A percentile compares a stretch with the other conserved stretches of the same genome.
Evolutionary conservation across 1,140 invertebrate genomes (phyloP).

Genomic region (Drosophila melanica): DNA sequence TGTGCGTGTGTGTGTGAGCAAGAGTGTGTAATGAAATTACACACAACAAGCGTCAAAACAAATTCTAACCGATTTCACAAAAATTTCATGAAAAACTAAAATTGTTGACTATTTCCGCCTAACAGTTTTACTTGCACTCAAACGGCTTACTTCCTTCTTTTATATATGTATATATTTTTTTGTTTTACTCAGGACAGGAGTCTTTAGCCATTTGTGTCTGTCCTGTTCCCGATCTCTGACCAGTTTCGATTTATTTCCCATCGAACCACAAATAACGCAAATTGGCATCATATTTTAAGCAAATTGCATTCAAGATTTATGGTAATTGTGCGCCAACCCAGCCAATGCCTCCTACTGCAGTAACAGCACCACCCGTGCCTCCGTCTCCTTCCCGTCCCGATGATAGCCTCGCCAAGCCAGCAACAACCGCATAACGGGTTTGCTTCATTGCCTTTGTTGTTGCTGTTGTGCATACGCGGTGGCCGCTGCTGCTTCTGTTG

Average conservation of each 20-base stretch:
- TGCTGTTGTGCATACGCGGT: slow-evolving; percentile 20
- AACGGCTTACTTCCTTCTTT: background rate
- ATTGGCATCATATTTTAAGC: slow-evolving; percentile 83
- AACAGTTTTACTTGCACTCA: background rate
- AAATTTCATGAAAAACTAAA: slow-evolving; percentile 11
- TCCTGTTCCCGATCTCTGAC: slow-evolving; percentile 35
- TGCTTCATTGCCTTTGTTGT: slow-evolving; percentile 45
- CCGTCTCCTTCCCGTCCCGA: background rate
- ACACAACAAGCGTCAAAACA: slow-evolving; percentile 74
- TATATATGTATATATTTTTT: background rate
- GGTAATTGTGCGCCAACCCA: slow-evolving; percentile 79
- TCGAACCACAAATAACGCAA: slow-evolving; percentile 83
- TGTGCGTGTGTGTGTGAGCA: slow-evolving; percentile 31
- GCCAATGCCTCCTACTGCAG: slow-evolving; percentile 38
- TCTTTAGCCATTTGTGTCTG: slow-evolving; percentile 11
- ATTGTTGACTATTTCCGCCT: slow-evolving; percentile 10
- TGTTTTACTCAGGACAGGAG: background rate
- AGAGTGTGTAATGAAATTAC: slow-evolving; percentile 73
- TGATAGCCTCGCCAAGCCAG: slow-evolving; percentile 12
- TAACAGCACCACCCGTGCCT: slow-evolving; percentile 5
- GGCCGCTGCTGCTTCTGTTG: slow-evolving; percentile 37
- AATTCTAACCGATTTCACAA: slow-evolving; percentile 72
- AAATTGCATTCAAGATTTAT: slow-evolving; percentile 82
- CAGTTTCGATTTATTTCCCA: slow-evolving; percentile 79
- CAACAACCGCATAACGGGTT: slow-evolving; percentile 52